These are phyloP conservation scores for Ciconia nigra DNA, from an alignment of 2,797 vertebrate genomes.

Conservation along the genomic window DNA sequence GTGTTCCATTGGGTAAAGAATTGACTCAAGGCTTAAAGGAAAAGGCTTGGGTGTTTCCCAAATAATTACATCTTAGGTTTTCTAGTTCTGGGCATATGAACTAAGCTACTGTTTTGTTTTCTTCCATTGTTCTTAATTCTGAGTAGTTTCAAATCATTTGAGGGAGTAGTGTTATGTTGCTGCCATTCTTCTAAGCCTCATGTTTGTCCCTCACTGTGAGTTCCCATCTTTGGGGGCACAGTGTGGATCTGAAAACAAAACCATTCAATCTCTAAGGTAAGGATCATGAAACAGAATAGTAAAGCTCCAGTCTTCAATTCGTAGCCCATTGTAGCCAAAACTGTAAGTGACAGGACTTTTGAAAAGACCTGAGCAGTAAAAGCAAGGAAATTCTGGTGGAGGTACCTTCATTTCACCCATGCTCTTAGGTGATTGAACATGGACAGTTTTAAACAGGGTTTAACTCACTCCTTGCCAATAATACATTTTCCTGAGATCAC, in stretches of 20 bases:
- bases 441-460: background rate
- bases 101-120: slow-evolving; percentile 2
- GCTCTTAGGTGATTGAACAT: background rate
- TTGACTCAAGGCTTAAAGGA: slow-evolving; percentile 49
- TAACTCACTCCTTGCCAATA: background rate
- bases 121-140: slow-evolving; percentile 30
- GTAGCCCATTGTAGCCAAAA: background rate
- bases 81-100: slow-evolving; percentile 6
- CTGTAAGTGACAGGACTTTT: background rate
- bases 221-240: background rate
- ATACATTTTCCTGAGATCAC: background rate
- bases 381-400: background rate
- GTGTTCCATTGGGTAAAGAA: slow-evolving; percentile 53
- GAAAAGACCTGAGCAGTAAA: background rate
- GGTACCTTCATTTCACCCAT: background rate
- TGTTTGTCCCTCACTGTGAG: background rate
- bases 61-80: background rate
- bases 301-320: background rate
- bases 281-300: background rate
- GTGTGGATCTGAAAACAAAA: background rate
- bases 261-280: background rate
- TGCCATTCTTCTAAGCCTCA: background rate
- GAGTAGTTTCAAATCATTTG: background rate
- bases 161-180: background rate
- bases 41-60: slow-evolving; percentile 41